Base-by-base conservation (phyloP, 2,888 invertebrate species). In the Heliothis peltigera region DNA sequence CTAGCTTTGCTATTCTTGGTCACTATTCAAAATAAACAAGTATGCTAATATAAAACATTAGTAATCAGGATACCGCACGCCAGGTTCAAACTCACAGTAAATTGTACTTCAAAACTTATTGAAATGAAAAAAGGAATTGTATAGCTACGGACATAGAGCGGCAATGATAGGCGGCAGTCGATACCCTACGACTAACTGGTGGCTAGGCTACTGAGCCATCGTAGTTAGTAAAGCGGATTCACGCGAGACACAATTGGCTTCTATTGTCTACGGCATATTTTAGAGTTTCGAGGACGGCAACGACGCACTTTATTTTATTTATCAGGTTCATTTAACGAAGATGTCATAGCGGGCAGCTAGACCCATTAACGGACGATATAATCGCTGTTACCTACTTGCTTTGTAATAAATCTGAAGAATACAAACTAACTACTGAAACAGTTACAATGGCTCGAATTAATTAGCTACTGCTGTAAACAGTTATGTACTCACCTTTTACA, bases 401-500 rank as follows among this genome's bases (percentile, higher is more conserved):
- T 35, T 28, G 15, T 12, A 32, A 54, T 42, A 21, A 39, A 42
- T 25, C 21, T 22, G n/a, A n/a, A 15, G 1, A 39, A 21, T 39
- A 39, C n/a, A 8, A 8, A 18, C 4, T 42, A 39, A 7, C 32
- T 51, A 35, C 35, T 15, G 5, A 21, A 28, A 32, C 39, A 39
- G 39, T 35, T 6, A 51, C 5, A 35, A 25, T 15, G 6, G 7
- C 28, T 12, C 18, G 7, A 28, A 15, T 28, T 17, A 22, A 22
- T 21, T n/a, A n/a, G 10, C n/a, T 49, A 18, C 19, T 48, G 12
- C 10, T 21, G 6, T 28, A 44, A 28, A 15, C 1, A 17, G 21
- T 3, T 3, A 28, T 4, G 35, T 42, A 72, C 73, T 65, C 48
- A 55, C 28, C 57, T 32, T 18, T 19, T 21, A 6, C 10, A 67